phyloP scores from a whole-genome alignment of 1,140 invertebrate species.

The Hylyphantes graminicola region DNA sequence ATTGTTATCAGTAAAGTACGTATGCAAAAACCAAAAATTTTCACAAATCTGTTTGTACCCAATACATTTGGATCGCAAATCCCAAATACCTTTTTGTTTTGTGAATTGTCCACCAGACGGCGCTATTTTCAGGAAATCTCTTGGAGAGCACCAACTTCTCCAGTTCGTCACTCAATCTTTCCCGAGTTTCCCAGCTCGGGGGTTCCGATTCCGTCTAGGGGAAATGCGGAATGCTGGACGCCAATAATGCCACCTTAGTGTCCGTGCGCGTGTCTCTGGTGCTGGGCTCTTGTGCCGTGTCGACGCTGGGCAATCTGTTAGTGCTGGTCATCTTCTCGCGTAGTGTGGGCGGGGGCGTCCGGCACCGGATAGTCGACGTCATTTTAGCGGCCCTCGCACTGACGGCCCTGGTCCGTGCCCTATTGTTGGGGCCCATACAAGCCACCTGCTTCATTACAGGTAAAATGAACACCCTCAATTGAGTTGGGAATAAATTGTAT shows the following conservation, averaged over 20 bases:
- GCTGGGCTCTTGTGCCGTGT: slow-evolving; percentile 12
- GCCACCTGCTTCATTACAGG: slow-evolving; percentile 35
- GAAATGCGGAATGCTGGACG: not conserved
- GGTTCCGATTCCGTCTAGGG: slow-evolving; percentile 6
- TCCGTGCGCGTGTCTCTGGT: slow-evolving; percentile 1
- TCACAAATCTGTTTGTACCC: too few species aligned
- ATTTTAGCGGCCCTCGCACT: slow-evolving; percentile 43
- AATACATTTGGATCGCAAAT: too few species aligned
- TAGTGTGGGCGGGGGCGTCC: not conserved
- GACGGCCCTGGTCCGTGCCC: slow-evolving; percentile 6
- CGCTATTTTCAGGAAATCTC: slow-evolving; percentile 31
- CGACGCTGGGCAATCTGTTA: slow-evolving; percentile 36
- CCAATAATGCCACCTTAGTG: not conserved
- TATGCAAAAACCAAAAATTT: too few species aligned
- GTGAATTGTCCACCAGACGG: slow-evolving; percentile 10
- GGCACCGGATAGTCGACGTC: slow-evolving; percentile 30
- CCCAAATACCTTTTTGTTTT: not conserved
- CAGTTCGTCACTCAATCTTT: not conserved
- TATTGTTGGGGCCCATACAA: slow-evolving; percentile 28
- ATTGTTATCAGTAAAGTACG: not conserved
- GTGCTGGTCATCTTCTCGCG: slow-evolving; percentile 22
- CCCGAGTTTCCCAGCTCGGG: slow-evolving; percentile 7
- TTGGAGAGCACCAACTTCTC: slow-evolving; percentile 7
- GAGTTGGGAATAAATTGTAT: too few species aligned
- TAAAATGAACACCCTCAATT: not conserved